phyloP scores from a whole-genome alignment of 2,113 vertebrate species.

The Thymallus thymallus region DNA sequence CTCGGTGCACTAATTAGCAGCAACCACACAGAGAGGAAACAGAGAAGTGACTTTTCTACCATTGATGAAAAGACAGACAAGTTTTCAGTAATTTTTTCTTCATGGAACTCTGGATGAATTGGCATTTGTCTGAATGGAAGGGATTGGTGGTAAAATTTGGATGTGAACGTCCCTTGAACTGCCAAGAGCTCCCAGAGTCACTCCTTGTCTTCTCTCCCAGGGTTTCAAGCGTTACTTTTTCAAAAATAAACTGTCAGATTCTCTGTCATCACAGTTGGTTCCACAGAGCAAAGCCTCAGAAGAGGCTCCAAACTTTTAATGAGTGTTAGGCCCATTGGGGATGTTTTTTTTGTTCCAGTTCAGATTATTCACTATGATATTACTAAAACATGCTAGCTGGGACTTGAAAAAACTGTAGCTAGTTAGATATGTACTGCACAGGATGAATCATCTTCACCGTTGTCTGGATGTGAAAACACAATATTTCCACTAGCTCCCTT shows the following conservation, averaged over 20 bases:
- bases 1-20: slow-evolving; percentile 63
- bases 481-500: too few relatives aligned
- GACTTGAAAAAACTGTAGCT: slow-evolving; percentile 10
- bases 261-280: slow-evolving; percentile 45
- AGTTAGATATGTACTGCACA: neutral
- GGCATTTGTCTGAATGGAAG: slow-evolving; percentile 38
- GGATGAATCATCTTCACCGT: slow-evolving; percentile 12
- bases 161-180: slow-evolving; percentile 59
- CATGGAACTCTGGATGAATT: slow-evolving; percentile 38
- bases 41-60: slow-evolving; percentile 34
- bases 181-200: slow-evolving; percentile 32
- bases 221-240: slow-evolving; percentile 15
- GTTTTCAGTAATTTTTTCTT: slow-evolving; percentile 11
- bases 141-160: slow-evolving; percentile 39
- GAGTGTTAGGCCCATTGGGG: slow-evolving; percentile 27
- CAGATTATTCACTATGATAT: slow-evolving; percentile 23
- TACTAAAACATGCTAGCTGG: slow-evolving; percentile 23
- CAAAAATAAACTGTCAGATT: slow-evolving; percentile 17
- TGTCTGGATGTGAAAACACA: too few relatives aligned
- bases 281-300: slow-evolving; percentile 17
- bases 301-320: slow-evolving; percentile 55
- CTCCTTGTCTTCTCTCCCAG: slow-evolving; percentile 19
- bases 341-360: slow-evolving; percentile 8
- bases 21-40: slow-evolving; percentile 59
- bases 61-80: slow-evolving; percentile 48